Base-by-base conservation (phyloP, 1,140 invertebrate genomes). In the Mercenaria mercenaria region DNA sequence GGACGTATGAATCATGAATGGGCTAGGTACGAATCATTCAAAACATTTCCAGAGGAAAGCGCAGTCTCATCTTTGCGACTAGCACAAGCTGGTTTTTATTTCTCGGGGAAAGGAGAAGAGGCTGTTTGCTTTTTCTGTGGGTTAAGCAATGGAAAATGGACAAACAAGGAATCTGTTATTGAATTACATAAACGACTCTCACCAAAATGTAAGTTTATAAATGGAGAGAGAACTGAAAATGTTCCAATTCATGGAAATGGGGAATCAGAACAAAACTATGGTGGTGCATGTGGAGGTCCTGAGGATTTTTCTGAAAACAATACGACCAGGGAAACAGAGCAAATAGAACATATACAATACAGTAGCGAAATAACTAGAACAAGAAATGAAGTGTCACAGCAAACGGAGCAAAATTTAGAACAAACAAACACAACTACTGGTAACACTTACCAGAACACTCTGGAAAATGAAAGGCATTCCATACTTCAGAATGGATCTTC, bases 41-140 rank as follows among this genome's bases (percentile, higher is more conserved):
- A 18, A n/a, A 72, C 67, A 29, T 72, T 72, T 39, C 67, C 67
- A 32, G 11, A 10, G 1, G 11, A 72, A 1, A 39, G 23, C 15
- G 2, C 10, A n/a, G 37, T 29, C 23, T 32, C 29, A 29, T 15
- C 67, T 8, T 39, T 72, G 11, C 26, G 37, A 23, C 29, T 72
- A 11, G 67, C 67, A 20, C 67, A 72, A 20, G 34, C 67, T 20
- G 67, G 67, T 20, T 72, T 72, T 72, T 72, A 72, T 34, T 72
- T 15, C 18, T 8, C 67, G 6, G 67, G 67, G 29, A 20, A 4
- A 39, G 67, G 67, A 39, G 34, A 39, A 72, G 67, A 72, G 29
- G 67, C 23, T 6, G 34, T 72, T 37, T 72, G 67, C 18, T 72
- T 72, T 23, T 72, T 32, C 20, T 72, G 67, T 72, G 67, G 67